These are phyloP conservation scores for Machimus atricapillus DNA, from an alignment of 2,888 invertebrate genomes.

Conservation along the genomic window DNA sequence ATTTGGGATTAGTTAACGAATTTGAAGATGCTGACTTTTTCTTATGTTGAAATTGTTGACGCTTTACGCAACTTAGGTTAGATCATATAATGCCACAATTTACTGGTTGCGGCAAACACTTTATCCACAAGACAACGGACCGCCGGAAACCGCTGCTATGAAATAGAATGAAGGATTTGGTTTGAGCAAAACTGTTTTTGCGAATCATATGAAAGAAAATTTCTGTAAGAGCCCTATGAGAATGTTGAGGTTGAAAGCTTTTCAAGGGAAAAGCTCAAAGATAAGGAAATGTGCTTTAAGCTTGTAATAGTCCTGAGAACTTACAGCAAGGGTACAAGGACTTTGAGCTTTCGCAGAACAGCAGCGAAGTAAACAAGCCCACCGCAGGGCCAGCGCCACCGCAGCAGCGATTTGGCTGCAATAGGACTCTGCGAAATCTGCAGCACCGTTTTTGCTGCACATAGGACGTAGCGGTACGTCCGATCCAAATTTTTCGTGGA, in stretches of 20 bases:
- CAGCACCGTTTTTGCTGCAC: too few species aligned
- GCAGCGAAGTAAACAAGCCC: too few species aligned
- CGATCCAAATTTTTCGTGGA: too few species aligned
- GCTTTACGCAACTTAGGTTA: neutral
- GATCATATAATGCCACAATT: neutral
- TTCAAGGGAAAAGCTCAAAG: neutral
- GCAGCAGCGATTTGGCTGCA: too few species aligned
- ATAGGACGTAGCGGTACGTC: too few species aligned
- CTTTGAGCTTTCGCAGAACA: neutral
- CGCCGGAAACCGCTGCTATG: neutral
- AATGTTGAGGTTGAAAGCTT: neutral
- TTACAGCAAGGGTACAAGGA: neutral
- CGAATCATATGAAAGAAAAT: neutral
- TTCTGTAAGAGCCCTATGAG: neutral
- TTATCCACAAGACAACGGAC: slow-evolving; percentile 20
- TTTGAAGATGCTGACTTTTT: neutral
- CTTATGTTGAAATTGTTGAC: neutral
- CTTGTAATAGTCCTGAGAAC: neutral
- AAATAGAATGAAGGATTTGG: neutral
- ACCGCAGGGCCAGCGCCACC: too few species aligned
- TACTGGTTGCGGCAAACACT: slow-evolving; percentile 9
- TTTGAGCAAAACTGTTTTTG: neutral
- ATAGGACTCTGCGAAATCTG: too few species aligned
- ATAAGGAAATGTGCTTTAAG: neutral
- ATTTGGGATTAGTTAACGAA: slow-evolving; percentile 9